Evolutionary conservation across 2,888 invertebrate species (phyloP).

Genomic region (Epirrhoe alternata): DNA sequence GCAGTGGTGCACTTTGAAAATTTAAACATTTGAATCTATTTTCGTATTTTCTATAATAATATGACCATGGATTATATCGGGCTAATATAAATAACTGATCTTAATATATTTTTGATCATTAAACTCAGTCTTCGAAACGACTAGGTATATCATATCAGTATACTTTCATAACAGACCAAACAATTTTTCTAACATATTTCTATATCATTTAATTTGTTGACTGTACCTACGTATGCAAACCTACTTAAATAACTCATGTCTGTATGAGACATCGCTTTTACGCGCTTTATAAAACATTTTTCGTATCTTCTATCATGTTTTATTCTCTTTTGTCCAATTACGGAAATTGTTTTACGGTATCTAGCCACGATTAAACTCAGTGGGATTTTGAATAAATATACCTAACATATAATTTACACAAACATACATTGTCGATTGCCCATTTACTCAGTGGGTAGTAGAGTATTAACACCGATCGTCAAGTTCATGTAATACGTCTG

Average conservation of each 20-base stretch:
- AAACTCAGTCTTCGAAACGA: too few species aligned
- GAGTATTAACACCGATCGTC: too few species aligned
- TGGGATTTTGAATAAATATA: background rate
- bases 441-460: too few species aligned
- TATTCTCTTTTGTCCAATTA: conserved; percentile 57
- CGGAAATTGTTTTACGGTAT: conserved; percentile 51
- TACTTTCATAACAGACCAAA: background rate
- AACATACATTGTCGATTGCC: too few species aligned
- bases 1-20: too few species aligned
- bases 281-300: conserved; percentile 43
- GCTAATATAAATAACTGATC: too few species aligned
- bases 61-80: too few species aligned
- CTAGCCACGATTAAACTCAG: conserved; percentile 36
- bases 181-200: background rate
- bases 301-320: conserved; percentile 48
- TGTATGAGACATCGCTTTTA: conserved; percentile 45
- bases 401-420: background rate
- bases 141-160: too few species aligned
- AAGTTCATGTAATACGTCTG: too few species aligned
- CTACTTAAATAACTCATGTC: background rate
- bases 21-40: too few species aligned
- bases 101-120: too few species aligned
- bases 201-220: background rate
- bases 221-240: background rate
- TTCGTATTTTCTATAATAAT: too few species aligned